A percentile compares a stretch with the other conserved stretches of the same genome.
phyloP scores from a whole-genome alignment of 2,113 vertebrate species.

The Marcusenius ussheri region DNA sequence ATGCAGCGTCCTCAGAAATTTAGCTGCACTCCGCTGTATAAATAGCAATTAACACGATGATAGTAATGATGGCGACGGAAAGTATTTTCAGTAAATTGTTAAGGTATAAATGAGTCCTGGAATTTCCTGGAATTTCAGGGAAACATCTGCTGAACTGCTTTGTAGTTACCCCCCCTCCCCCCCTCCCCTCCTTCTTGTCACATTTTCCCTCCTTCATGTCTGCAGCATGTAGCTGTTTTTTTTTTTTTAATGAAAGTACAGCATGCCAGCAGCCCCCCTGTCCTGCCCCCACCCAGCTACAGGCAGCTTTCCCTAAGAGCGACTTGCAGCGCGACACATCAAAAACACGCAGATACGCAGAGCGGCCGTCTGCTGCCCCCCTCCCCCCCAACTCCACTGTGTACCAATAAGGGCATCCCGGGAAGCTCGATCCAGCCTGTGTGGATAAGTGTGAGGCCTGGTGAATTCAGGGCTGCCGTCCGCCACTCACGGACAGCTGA shows the following conservation, averaged over 20 bases:
- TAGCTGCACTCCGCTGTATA: neutral
- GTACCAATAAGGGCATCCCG: neutral
- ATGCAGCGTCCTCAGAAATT: neutral
- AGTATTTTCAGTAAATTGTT: neutral
- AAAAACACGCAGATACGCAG: slow-evolving; percentile 4
- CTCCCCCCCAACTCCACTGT: neutral
- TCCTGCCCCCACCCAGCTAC: neutral
- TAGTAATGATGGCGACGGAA: neutral
- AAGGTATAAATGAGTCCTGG: neutral
- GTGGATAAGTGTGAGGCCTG: neutral
- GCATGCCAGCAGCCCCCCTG: neutral
- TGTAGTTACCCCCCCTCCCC: neutral
- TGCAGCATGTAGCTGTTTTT: neutral
- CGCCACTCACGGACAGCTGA: slow-evolving; percentile 29
- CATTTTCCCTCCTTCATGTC: slow-evolving; percentile 30
- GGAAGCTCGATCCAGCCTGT: neutral
- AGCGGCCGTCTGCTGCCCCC: neutral
- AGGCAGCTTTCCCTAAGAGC: neutral
- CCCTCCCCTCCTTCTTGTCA: neutral
- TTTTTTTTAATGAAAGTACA: neutral
- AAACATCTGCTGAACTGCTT: neutral
- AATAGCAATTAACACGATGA: neutral
- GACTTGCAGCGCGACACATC: slow-evolving; percentile 27
- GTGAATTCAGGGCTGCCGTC: neutral
- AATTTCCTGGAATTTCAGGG: slow-evolving; percentile 1